Percentiles rank a stretch among this genome's conserved stretches.
Conservation (phyloP, 2,113 vertebrate genomes). For the Oreochromis aureus region DNA sequence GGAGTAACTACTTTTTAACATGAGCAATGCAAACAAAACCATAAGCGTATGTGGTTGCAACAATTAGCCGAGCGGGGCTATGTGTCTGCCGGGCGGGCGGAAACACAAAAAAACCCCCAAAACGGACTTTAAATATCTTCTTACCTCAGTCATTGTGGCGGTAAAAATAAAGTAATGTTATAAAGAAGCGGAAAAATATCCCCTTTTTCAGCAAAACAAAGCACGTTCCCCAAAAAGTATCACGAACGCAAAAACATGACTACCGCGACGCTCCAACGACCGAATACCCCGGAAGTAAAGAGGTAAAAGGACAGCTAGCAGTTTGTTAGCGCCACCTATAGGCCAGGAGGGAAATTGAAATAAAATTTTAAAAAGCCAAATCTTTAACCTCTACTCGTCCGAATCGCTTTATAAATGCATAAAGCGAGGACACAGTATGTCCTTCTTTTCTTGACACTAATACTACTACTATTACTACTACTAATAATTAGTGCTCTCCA, state of each 20-base stretch:
- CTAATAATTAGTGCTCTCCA: not conserved
- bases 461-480: not conserved
- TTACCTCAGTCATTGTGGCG: conserved; percentile 58
- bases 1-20: not conserved
- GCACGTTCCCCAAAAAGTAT: not conserved
- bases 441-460: not conserved
- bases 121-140: not conserved
- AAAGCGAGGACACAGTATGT: not conserved
- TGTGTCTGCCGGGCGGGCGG: not conserved
- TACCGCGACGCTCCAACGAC: not conserved
- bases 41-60: not conserved
- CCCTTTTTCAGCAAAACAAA: not conserved
- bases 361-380: too few species aligned
- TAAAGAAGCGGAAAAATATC: not conserved
- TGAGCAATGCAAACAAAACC: not conserved
- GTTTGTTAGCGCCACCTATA: not conserved
- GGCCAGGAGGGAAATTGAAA: not conserved
- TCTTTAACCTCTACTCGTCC: not conserved
- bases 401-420: not conserved
- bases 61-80: conserved; percentile 6
- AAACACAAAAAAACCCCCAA: not conserved
- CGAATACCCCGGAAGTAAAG: conserved; percentile 36
- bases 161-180: not conserved
- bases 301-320: fast-evolving
- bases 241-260: not conserved